Conservation (phyloP, 2,113 vertebrate genomes). For the Psophia crepitans region DNA sequence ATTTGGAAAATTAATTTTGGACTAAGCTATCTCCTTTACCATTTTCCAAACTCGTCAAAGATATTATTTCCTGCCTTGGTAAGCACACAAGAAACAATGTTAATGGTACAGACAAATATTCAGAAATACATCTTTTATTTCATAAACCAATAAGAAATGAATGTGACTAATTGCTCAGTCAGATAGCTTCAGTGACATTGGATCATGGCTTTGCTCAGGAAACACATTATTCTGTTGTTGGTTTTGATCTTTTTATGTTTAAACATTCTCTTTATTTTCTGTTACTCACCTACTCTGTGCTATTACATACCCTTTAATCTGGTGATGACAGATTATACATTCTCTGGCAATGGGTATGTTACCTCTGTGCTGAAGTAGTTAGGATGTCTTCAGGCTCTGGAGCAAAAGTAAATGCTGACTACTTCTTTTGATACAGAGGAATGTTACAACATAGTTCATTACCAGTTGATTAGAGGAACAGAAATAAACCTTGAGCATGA, state of each 20-base stretch:
- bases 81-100: neutral
- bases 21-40: neutral
- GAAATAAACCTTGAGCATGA: constrained; percentile 48
- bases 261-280: neutral
- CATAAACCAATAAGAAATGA: neutral
- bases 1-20: neutral
- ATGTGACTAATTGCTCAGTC: neutral
- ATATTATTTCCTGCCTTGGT: neutral
- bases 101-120: neutral
- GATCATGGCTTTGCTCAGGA: neutral
- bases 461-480: constrained; percentile 46
- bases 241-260: neutral
- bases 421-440: neutral
- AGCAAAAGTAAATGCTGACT: constrained; percentile 42
- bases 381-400: neutral
- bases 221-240: neutral
- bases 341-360: neutral
- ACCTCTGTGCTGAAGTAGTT: neutral
- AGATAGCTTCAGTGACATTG: neutral
- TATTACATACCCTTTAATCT: neutral
- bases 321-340: neutral
- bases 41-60: neutral
- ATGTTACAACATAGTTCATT: constrained; percentile 39
- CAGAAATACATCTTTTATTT: neutral
- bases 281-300: neutral